Evolutionary conservation across 2,113 vertebrate species (phyloP).

Genomic region (Microcebus tavaratra): DNA sequence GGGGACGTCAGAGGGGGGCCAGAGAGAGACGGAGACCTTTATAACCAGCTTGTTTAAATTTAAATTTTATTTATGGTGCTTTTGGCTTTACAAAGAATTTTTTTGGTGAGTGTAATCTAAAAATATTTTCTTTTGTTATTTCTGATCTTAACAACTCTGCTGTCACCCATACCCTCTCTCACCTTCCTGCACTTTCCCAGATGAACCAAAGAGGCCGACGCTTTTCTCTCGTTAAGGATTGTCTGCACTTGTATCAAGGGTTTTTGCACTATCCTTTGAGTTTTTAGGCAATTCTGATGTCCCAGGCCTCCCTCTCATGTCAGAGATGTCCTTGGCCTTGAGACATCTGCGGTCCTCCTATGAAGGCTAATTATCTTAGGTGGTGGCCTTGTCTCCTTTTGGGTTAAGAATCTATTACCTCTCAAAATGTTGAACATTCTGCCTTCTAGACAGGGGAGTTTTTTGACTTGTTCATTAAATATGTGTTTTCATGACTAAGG

Average conservation of each 20-base stretch:
- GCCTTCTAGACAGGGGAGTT: background rate
- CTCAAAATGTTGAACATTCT: constrained; percentile 35
- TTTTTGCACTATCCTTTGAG: background rate
- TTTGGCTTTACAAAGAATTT: background rate
- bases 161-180: background rate
- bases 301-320: background rate
- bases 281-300: background rate
- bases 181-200: background rate
- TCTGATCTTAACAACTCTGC: background rate
- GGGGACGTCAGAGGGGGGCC: background rate
- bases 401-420: background rate
- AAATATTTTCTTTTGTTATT: background rate
- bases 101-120: background rate
- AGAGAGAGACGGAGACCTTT: background rate
- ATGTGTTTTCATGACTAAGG: constrained; percentile 12
- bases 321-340: constrained; percentile 1
- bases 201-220: background rate
- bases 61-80: background rate
- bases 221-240: background rate
- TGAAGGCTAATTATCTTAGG: constrained; percentile 14
- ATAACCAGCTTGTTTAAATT: background rate
- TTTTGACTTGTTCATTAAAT: constrained; percentile 40
- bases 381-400: background rate
- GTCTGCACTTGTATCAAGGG: background rate
- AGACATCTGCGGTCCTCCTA: background rate